A percentile compares a stretch with the other conserved stretches of the same genome.
Conservation (phyloP, 2,113 vertebrate species). For the Crocuta crocuta region DNA sequence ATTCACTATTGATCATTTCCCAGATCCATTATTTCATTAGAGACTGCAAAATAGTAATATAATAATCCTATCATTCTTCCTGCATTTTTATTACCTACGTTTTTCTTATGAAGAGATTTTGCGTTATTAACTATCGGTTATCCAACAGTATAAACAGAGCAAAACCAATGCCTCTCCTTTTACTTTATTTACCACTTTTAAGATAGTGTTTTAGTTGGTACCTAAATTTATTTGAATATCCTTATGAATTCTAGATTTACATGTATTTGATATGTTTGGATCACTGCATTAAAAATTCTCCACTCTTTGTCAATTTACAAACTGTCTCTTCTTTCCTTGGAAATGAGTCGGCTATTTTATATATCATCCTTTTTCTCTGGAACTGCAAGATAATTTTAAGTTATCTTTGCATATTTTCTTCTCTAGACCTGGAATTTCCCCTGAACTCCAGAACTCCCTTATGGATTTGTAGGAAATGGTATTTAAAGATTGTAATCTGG, state of each 20-base stretch:
- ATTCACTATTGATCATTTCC: conserved; percentile 39
- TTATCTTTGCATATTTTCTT: not conserved
- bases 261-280: not conserved
- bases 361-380: not conserved
- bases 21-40: conserved; percentile 53
- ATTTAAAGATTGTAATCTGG: not conserved
- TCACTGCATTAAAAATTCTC: not conserved
- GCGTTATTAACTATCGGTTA: conserved; percentile 25
- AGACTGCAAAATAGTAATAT: conserved; percentile 52
- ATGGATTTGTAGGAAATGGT: not conserved
- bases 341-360: not conserved
- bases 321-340: not conserved
- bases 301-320: not conserved
- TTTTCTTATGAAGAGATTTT: not conserved
- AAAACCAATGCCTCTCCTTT: not conserved
- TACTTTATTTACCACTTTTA: not conserved
- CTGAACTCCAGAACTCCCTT: not conserved
- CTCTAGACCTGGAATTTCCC: not conserved
- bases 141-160: not conserved
- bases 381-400: not conserved
- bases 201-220: not conserved
- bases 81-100: not conserved
- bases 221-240: not conserved
- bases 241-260: not conserved
- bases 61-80: conserved; percentile 22